Evolutionary conservation across 1,140 invertebrate genomes (phyloP), one percentile per base, ranked within the genome.

Genomic region (Drosophila micromelanica): DNA sequence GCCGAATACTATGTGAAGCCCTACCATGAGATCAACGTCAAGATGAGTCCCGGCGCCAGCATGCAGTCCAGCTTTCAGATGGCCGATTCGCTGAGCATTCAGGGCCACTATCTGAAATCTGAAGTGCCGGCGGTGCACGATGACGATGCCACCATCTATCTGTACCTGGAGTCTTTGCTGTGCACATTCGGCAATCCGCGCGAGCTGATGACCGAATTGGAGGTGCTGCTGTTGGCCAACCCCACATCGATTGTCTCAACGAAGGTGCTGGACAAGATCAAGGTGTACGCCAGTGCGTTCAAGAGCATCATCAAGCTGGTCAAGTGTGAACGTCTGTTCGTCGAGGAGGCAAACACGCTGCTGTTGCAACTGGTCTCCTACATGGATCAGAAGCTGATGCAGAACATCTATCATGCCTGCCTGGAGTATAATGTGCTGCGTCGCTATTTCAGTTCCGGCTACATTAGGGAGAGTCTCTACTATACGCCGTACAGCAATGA

Each of bases 391-490:
- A 32, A 45, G 0, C 32, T 61, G 0, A 49, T 90, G 70, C 37
- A 64, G 0, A 86, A 86, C n/a, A 73, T 79, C 2, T 90, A 90
- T 27, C 63, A 69, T 56, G 62, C 54, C 30, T 90, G 86, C 12
- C 38, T 90, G 49, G 86, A 90, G 13, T 90, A 90, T 20, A 90
- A 82, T 42, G 11, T 90, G 20, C 27, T 86, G 9, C 72, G 86
- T 1, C 69, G 69, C 0, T 90, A 85, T n/a, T 90, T 90, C n/a
- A 46, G 30, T 6, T 37, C 52, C 1, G 86, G 85, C 6, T 90
- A 90, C 13, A 70, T 78, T 0, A 56, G 35, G 1, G 27, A 72
- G 6, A 23, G 27, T 0, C 13, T 85, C 1, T 5, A 1, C 6
- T 69, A n/a, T 23, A 42, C 12, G 6, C 62, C 63, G 0, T 79